A percentile compares a stretch with the other conserved stretches of the same genome.
Conservation (phyloP, 2,888 invertebrate species). For the Odontocerum albicorne region DNA sequence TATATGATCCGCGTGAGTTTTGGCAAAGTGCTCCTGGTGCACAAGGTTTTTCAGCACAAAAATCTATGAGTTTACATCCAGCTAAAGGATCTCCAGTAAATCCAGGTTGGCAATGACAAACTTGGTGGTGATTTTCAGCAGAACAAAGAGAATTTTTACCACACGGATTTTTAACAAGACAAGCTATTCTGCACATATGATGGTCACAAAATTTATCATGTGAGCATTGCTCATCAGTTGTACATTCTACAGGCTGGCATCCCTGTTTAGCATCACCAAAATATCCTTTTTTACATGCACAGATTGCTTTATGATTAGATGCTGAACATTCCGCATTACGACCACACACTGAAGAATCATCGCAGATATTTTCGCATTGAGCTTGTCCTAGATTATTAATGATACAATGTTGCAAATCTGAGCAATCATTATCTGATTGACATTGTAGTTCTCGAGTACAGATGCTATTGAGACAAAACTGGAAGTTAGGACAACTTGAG, state of each 20-base stretch:
- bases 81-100: conserved; percentile 76
- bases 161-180: conserved; percentile 80
- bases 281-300: conserved; percentile 77
- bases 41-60: conserved; percentile 77
- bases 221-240: conserved; percentile 69
- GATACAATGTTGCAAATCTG: conserved; percentile 70
- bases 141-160: conserved; percentile 85
- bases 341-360: conserved; percentile 70
- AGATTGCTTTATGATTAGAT: conserved; percentile 71
- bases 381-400: conserved; percentile 69
- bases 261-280: conserved; percentile 80
- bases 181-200: conserved; percentile 84
- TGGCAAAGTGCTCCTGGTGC: conserved; percentile 79
- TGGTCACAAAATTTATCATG: conserved; percentile 82
- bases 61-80: conserved; percentile 75
- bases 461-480: conserved; percentile 81
- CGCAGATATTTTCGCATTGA: conserved; percentile 76
- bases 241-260: conserved; percentile 80
- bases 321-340: conserved; percentile 81
- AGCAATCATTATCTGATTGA: conserved; percentile 71
- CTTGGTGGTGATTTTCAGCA: conserved; percentile 77
- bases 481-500: conserved; percentile 80
- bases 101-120: conserved; percentile 81
- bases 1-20: conserved; percentile 77
- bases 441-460: conserved; percentile 84